Evolutionary conservation across 1,140 invertebrate species (phyloP), one percentile per base, ranked within the genome.

Genomic region (Lanistes nyassanus): DNA sequence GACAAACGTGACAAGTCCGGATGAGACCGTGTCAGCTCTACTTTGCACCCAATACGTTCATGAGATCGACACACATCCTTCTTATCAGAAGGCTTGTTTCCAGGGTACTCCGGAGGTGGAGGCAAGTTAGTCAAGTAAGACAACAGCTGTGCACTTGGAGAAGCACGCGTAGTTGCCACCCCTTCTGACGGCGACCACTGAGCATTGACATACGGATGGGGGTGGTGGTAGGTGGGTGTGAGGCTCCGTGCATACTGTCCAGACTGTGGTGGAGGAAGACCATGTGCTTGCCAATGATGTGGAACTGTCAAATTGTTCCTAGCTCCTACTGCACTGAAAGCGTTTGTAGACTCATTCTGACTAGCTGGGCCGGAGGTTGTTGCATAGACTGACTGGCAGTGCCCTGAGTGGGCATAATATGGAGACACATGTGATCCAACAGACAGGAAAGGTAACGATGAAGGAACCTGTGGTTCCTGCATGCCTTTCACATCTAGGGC

Each of bases 11-110:
- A 88, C 68, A 91, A 84, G 82, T 95, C 94, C 2, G 94, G 94
- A 81, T 95, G 94, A 7, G 95, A 97, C 80, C 94, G 92, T 26
- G 81, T 76, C 19, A 85, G 76, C 47, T 83, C 79, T 9, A 74
- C 73, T 42, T 76, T 75, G 31, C 56, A 82, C 31, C 82, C 81
- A 26, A 87, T 75, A 36, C 77, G 71, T 81, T 87, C 83, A 66
- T 81, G 83, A 9, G 85, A 83, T 42, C 84, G 70, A 36, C 83
- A 78, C 26, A 85, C 75, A 65, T 87, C 83, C 29, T 76, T 65
- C 65, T 81, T 83, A 65, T 95, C 86, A 0, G 92, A 85, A 80
- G 93, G 92, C 81, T 93, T 92, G 56, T 91, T 91, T 56, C 84
- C 83, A 31, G 85, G 84, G 73, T 88, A 88, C 73, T 86, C 80